phyloP scores from a whole-genome alignment of 2,113 vertebrate species.

The Rhynchomys soricoides region DNA sequence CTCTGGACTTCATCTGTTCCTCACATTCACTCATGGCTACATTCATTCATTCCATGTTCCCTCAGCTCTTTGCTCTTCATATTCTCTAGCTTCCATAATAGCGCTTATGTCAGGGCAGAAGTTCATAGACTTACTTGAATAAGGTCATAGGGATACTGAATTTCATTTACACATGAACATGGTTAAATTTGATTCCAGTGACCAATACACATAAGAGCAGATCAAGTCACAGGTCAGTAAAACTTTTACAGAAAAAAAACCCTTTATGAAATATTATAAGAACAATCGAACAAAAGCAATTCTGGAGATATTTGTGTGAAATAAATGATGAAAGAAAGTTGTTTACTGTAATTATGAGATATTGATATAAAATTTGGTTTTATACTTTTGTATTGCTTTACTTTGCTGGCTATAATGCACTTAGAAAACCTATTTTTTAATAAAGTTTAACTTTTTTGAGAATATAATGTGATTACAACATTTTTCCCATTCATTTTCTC shows the following conservation, averaged over 20 bases:
- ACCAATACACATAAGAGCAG: not conserved
- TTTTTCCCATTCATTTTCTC: not conserved
- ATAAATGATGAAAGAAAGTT: not conserved
- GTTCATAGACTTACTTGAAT: not conserved
- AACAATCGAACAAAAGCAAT: not conserved
- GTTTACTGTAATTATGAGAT: not conserved
- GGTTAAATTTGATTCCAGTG: not conserved
- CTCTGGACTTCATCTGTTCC: too few species aligned
- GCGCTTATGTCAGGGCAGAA: not conserved
- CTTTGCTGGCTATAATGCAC: not conserved
- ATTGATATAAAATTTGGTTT: not conserved
- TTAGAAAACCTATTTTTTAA: not conserved
- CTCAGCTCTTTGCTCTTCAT: not conserved
- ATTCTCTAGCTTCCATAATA: not conserved
- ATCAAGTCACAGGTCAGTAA: not conserved
- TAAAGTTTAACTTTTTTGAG: not conserved
- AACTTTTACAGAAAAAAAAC: not conserved
- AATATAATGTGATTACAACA: not conserved
- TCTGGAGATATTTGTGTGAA: not conserved
- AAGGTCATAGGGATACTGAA: not conserved
- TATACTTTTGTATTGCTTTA: not conserved
- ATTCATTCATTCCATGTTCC: too few species aligned
- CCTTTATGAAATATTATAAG: not conserved
- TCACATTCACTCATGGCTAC: too few species aligned
- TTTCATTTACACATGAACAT: not conserved